Evolutionary conservation across 1,140 invertebrate genomes (phyloP).

Genomic region (Ptiloglossa arizonensis): DNA sequence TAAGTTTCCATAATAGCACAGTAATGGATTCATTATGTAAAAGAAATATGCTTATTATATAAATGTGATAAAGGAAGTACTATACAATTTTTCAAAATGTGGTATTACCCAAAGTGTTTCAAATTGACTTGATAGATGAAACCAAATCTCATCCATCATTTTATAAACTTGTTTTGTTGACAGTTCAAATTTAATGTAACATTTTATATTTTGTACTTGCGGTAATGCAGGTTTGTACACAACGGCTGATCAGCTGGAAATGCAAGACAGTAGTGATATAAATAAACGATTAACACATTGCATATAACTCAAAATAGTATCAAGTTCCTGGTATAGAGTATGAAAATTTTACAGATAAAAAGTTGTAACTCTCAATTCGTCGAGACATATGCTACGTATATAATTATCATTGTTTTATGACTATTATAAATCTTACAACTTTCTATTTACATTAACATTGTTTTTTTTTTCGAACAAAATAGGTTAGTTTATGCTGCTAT

Average conservation of each 20-base stretch:
- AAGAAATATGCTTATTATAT: background rate
- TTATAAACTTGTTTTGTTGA: background rate
- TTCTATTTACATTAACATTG: background rate
- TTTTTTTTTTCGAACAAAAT: background rate
- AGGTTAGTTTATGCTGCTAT: conserved; percentile 49
- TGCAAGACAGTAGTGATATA: conserved; percentile 74
- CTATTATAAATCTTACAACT: background rate
- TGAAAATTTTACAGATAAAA: background rate
- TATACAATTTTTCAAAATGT: background rate
- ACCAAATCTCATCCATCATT: conserved; percentile 80
- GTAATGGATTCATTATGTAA: no score
- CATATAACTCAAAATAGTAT: conserved; percentile 74
- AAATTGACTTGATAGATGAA: conserved; percentile 74
- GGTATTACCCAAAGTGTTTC: conserved; percentile 77
- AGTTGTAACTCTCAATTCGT: background rate
- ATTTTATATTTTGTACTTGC: conserved; percentile 22
- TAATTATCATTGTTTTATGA: background rate
- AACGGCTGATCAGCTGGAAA: conserved; percentile 53
- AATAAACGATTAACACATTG: conserved; percentile 79
- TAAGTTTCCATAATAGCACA: background rate
- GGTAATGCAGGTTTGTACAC: conserved; percentile 25
- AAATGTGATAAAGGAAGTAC: background rate
- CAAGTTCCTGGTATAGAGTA: conserved; percentile 50
- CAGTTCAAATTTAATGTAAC: conserved; percentile 22
- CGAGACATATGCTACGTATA: background rate